phyloP scores from a whole-genome alignment of 2,888 invertebrate species.

The Drosophila vallismaia region DNA sequence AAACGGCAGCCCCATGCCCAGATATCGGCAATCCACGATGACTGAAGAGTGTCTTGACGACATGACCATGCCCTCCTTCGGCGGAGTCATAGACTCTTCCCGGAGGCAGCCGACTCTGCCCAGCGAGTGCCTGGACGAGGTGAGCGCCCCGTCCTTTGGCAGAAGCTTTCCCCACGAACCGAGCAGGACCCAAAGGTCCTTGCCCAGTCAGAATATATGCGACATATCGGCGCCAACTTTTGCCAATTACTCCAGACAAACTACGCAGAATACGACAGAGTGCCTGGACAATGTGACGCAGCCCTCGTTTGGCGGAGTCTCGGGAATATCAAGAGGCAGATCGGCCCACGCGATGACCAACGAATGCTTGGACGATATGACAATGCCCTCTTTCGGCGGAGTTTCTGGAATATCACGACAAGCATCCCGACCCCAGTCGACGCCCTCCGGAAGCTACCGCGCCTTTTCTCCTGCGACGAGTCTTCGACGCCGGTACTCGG shows the following conservation, averaged over 20 bases:
- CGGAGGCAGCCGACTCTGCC: conserved; percentile 10
- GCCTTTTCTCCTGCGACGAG: too few relatives aligned
- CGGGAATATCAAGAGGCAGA: background rate
- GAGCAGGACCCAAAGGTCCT: background rate
- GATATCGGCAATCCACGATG: background rate
- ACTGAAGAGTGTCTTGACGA: conserved; percentile 19
- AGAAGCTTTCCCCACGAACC: background rate
- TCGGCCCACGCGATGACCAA: background rate
- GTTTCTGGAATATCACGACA: background rate
- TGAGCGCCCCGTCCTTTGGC: conserved; percentile 2
- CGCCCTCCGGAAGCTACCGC: background rate
- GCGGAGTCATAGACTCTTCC: conserved; percentile 2
- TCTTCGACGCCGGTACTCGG: background rate
- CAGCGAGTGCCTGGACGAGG: conserved; percentile 19
- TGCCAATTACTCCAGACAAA: background rate
- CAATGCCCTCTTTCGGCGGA: conserved; percentile 30
- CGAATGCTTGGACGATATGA: conserved; percentile 20
- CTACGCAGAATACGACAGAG: background rate
- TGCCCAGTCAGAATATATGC: conserved; percentile 2
- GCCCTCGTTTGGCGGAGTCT: conserved; percentile 9
- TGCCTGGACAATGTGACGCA: conserved; percentile 24
- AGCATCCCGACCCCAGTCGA: background rate
- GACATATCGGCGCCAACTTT: conserved; percentile 8
- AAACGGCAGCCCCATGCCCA: background rate
- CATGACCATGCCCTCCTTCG: conserved; percentile 26